A percentile compares a stretch with the other conserved stretches of the same genome.
Conservation (phyloP, 2,888 invertebrate species). For the Abrostola triplasia region DNA sequence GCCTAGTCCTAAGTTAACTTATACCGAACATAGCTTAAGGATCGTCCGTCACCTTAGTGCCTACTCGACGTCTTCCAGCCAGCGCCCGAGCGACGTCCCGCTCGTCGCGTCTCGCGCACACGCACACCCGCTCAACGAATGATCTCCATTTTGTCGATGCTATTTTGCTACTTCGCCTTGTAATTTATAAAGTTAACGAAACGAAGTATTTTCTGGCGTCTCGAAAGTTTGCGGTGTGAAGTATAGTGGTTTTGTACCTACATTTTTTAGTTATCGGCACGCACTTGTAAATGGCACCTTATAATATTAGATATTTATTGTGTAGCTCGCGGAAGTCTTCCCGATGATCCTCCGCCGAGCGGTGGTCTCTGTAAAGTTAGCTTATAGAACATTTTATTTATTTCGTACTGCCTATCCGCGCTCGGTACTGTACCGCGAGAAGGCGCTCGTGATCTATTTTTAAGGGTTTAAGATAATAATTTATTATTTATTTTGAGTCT, state of each 20-base stretch:
- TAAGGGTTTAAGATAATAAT: conserved; percentile 88
- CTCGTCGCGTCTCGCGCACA: conserved; percentile 75
- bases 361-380: conserved; percentile 88
- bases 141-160: conserved; percentile 87
- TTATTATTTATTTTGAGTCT: conserved; percentile 89
- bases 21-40: conserved; percentile 84
- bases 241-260: conserved; percentile 78
- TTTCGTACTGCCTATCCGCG: conserved; percentile 87
- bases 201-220: conserved; percentile 85
- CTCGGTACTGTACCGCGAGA: conserved; percentile 88
- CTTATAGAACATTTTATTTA: conserved; percentile 87
- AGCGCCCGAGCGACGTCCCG: conserved; percentile 80
- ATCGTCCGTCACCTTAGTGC: conserved; percentile 86
- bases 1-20: conserved; percentile 84
- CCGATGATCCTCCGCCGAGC: conserved; percentile 88
- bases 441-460: conserved; percentile 89
- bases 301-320: conserved; percentile 87
- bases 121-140: conserved; percentile 87
- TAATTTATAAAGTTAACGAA: conserved; percentile 80
- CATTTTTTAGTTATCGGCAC: conserved; percentile 84
- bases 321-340: conserved; percentile 87
- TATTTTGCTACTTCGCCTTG: conserved; percentile 81
- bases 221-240: conserved; percentile 88
- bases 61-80: conserved; percentile 86
- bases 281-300: conserved; percentile 88